These are phyloP conservation scores for Toxonevra muliebris DNA, from an alignment of 2,888 invertebrate species.

Conservation along the genomic window DNA sequence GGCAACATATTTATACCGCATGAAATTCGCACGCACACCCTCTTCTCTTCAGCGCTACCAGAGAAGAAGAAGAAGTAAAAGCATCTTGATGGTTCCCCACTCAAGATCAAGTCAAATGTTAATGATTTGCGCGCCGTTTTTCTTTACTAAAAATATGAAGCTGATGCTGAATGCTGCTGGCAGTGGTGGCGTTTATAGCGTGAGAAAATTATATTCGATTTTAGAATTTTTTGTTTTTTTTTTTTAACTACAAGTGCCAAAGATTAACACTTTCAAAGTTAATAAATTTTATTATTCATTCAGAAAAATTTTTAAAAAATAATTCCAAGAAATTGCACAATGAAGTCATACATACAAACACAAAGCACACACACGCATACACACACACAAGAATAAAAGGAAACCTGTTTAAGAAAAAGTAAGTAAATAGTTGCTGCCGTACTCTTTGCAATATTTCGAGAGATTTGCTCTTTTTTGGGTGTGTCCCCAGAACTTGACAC, in stretches of 20 bases:
- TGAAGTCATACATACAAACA: background rate
- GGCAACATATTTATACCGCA: no score
- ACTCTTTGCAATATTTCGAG: constrained; percentile 3
- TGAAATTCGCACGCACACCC: no score
- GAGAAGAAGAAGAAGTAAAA: no score
- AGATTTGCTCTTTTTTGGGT: constrained; percentile 18
- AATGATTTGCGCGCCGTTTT: background rate
- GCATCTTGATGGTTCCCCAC: background rate
- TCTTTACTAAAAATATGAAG: background rate
- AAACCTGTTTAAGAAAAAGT: no score
- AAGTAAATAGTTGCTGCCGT: no score
- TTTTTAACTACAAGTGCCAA: background rate
- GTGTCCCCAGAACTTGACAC: background rate
- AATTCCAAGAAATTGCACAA: constrained; percentile 9
- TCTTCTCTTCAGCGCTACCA: background rate
- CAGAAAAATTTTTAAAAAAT: background rate
- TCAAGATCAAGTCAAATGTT: background rate
- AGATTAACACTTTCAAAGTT: no score
- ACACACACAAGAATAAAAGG: background rate
- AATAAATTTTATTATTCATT: no score
- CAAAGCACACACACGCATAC: background rate
- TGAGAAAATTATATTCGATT: background rate
- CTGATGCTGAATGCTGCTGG: no score
- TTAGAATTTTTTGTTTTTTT: no score
- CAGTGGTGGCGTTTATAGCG: background rate